Evolutionary conservation across 1,140 invertebrate species (phyloP).

Genomic region (Drosophila ohnishii): DNA sequence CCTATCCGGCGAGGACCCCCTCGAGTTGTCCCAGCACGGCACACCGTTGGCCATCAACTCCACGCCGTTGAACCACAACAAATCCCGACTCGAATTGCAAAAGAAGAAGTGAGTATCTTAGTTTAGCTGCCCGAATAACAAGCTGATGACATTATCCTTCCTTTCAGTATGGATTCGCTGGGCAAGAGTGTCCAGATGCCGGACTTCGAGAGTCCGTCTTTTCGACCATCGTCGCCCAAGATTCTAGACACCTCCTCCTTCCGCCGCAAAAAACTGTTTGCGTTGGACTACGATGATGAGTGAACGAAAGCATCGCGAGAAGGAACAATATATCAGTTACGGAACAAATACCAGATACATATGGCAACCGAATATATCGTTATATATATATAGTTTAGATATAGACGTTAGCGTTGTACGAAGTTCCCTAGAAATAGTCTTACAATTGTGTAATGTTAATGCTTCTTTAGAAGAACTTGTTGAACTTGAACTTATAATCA

Average conservation of each 20-base stretch:
- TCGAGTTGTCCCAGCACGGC: constrained; percentile 65
- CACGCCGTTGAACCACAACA: constrained; percentile 70
- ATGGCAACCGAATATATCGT: constrained; percentile 71
- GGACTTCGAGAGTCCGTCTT: constrained; percentile 21
- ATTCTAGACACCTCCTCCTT: constrained; percentile 69
- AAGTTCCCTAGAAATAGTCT: constrained; percentile 56
- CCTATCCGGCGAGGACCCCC: constrained; percentile 45
- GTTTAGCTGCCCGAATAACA: neutral
- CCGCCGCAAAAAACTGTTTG: constrained; percentile 66
- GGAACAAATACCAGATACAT: constrained; percentile 63
- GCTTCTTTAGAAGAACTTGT: constrained; percentile 76
- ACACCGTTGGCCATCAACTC: constrained; percentile 70
- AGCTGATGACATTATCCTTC: neutral
- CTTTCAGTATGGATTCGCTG: constrained; percentile 36
- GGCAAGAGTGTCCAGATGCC: constrained; percentile 14
- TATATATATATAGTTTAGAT: constrained; percentile 61
- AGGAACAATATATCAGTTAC: constrained; percentile 37
- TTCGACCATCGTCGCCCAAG: constrained; percentile 49
- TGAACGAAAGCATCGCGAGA: constrained; percentile 10
- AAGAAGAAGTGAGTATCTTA: constrained; percentile 27
- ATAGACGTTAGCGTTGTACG: constrained; percentile 46
- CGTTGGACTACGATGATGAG: constrained; percentile 62
- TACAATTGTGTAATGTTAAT: constrained; percentile 74
- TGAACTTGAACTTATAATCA: constrained; percentile 69
- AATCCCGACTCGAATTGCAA: constrained; percentile 21